These are phyloP conservation scores for Vulpes lagopus DNA, from an alignment of 2,113 vertebrate genomes.

Conservation along the genomic window DNA sequence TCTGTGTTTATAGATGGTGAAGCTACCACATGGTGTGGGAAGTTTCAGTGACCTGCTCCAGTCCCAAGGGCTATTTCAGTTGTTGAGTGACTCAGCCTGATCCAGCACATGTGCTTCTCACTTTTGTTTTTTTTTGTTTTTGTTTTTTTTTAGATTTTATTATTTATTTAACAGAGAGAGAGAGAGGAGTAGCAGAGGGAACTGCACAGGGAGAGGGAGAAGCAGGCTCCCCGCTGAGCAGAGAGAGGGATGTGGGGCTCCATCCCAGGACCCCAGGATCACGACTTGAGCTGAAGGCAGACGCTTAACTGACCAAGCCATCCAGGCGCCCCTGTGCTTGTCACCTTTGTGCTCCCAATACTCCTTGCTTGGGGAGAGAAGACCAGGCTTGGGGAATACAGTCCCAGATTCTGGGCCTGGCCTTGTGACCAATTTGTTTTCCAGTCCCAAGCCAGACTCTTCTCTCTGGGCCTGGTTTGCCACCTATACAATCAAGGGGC, in stretches of 20 bases:
- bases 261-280: no score
- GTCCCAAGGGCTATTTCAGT: not conserved
- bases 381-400: not conserved
- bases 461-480: not conserved
- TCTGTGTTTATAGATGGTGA: not conserved
- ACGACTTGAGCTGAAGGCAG: no score
- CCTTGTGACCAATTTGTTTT: not conserved
- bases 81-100: not conserved
- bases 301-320: no score
- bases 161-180: no score
- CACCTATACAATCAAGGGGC: not conserved
- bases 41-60: not conserved
- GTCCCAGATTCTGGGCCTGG: not conserved
- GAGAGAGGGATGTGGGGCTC: no score
- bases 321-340: not conserved
- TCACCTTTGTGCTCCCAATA: not conserved
- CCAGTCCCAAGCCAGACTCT: not conserved
- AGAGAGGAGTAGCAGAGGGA: no score
- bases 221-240: no score
- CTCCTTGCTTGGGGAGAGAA: not conserved
- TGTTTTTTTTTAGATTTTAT: no score
- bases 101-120: not conserved
- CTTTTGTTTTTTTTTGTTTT: no score
- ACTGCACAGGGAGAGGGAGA: no score
- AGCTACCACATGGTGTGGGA: not conserved